These are phyloP conservation scores for Aspidiotus destructor DNA, from an alignment of 2,888 invertebrate species.

Conservation along the genomic window DNA sequence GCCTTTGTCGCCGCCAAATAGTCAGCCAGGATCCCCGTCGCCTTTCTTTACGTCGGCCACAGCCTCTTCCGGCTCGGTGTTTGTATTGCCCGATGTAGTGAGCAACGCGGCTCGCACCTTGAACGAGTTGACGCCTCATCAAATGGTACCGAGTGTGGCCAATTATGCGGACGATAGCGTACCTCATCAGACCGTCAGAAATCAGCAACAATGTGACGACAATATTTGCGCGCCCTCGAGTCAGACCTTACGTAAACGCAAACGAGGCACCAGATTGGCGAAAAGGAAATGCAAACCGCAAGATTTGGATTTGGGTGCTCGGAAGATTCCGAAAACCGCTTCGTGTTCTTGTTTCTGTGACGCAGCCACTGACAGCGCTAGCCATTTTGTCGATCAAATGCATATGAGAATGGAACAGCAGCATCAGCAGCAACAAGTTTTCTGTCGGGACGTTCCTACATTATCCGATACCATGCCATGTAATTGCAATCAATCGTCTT, in stretches of 20 bases:
- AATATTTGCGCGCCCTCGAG: background rate
- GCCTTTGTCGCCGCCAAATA: slow-evolving; percentile 22
- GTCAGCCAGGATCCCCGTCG: slow-evolving; percentile 23
- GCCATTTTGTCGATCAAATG: background rate
- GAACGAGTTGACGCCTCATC: background rate
- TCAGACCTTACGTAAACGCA: slow-evolving; percentile 11
- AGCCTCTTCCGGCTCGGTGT: slow-evolving; percentile 5
- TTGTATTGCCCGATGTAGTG: slow-evolving; percentile 22
- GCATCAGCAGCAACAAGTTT: background rate
- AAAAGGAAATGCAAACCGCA: background rate
- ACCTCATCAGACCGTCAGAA: too few species aligned
- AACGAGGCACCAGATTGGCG: slow-evolving; percentile 14
- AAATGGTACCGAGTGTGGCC: background rate
- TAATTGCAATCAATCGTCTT: background rate
- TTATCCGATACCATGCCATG: background rate
- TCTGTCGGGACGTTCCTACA: background rate
- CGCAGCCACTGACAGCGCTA: background rate
- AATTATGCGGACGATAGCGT: background rate
- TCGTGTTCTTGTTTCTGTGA: slow-evolving; percentile 13
- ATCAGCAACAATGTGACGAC: background rate
- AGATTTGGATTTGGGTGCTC: background rate
- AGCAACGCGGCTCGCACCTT: slow-evolving; percentile 13
- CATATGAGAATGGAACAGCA: background rate
- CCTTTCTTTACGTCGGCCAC: slow-evolving; percentile 20
- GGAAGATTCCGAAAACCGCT: slow-evolving; percentile 10